Evolutionary conservation across 2,797 vertebrate genomes (phyloP).

Genomic region (Sebastiscus tertius): DNA sequence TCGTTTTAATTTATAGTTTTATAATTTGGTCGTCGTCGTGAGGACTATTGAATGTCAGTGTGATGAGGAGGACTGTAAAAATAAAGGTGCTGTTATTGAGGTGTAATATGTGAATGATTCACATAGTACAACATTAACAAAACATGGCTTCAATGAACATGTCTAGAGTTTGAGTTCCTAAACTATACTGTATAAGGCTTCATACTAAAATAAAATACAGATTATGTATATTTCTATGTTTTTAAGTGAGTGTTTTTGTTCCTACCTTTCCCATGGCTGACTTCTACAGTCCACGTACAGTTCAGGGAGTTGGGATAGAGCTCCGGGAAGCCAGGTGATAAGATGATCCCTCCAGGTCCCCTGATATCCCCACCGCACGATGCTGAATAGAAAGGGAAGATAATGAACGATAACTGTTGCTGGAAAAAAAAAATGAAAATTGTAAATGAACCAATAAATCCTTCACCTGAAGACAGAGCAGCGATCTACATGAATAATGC

Average conservation of each 20-base stretch:
- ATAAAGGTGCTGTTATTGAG: background rate
- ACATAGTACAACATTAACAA: too few species aligned
- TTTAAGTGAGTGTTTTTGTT: background rate
- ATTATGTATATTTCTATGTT: background rate
- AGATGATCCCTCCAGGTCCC: conserved; percentile 94
- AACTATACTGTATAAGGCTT: background rate
- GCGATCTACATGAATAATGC: conserved; percentile 71
- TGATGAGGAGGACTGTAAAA: background rate
- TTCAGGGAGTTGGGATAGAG: conserved; percentile 97
- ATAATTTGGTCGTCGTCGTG: conserved; percentile 20
- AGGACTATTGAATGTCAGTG: background rate
- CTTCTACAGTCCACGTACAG: conserved; percentile 98
- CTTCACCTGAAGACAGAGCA: conserved; percentile 66
- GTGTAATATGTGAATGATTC: background rate
- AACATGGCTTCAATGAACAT: too few species aligned
- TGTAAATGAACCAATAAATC: conserved; percentile 75
- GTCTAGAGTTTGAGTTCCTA: too few species aligned
- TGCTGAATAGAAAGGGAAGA: conserved; percentile 81
- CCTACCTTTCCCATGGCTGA: conserved; percentile 93
- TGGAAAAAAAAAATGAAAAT: conserved; percentile 27
- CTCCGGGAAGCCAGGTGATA: conserved; percentile 97
- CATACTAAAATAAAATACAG: background rate
- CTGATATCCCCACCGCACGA: conserved; percentile 96
- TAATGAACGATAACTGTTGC: conserved; percentile 63
- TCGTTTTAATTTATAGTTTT: conserved; percentile 11